phyloP scores from a whole-genome alignment of 2,888 invertebrate species.

The Saturnia japonica region DNA sequence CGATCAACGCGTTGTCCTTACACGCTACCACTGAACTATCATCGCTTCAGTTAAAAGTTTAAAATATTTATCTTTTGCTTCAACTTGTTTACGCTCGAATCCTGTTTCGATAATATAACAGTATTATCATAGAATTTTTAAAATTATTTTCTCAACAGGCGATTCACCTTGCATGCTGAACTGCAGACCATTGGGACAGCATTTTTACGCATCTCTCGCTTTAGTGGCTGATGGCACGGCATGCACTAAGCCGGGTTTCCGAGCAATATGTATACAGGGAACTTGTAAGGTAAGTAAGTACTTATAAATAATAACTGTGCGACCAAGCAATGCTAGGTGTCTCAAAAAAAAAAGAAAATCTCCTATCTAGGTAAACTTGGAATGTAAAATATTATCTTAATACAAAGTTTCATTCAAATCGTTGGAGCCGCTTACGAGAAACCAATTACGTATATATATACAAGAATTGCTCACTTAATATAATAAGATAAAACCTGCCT shows the following conservation, averaged over 20 bases:
- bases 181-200: constrained; percentile 90
- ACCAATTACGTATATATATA: no score
- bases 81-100: background rate
- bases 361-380: no score
- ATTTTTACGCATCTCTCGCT: constrained; percentile 92
- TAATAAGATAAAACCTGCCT: no score
- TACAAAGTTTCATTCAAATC: no score
- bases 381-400: no score
- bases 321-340: no score
- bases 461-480: no score
- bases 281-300: constrained; percentile 87
- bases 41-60: background rate
- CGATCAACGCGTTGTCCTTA: no score
- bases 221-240: constrained; percentile 91
- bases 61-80: background rate
- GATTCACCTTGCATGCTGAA: constrained; percentile 87
- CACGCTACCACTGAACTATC: no score
- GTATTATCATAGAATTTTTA: background rate
- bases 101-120: background rate
- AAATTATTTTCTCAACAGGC: constrained; percentile 43
- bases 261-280: constrained; percentile 90
- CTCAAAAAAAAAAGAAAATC: no score
- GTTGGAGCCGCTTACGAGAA: no score
- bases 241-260: constrained; percentile 84
- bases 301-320: background rate